Base-by-base conservation (phyloP, 2,888 invertebrate species). In the Scaptodrosophila latifasciaeformis region DNA sequence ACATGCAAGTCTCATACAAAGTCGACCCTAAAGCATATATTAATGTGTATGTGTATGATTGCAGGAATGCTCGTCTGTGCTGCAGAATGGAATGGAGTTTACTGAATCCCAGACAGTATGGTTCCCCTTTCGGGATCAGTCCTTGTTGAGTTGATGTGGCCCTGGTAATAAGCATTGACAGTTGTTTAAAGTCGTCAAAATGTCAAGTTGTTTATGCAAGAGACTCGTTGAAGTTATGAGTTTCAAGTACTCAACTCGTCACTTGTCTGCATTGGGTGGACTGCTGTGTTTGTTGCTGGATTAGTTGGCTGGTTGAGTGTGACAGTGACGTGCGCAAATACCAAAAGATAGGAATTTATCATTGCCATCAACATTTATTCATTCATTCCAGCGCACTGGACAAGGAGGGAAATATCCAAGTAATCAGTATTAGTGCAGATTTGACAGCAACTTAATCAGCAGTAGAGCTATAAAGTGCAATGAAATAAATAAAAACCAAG, bases 81-180 rank as follows among this genome's bases (percentile, higher is more conserved):
- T 19, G 12, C 6, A 34, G 34, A 4, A 34, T n/a, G n/a, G 12
- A 12, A 7, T 4, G 12, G n/a, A 34, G n/a, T n/a, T n/a, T n/a
- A n/a, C n/a, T n/a, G n/a, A n/a, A n/a, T n/a, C n/a, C n/a, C n/a
- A n/a, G n/a, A n/a, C n/a, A n/a, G n/a, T n/a, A n/a, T n/a, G n/a
- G n/a, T 34, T 12, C 34, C 34, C 12, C 34, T 34, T 34, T 12
- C 34, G 34, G 34, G 6, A 34, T 13, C 21, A 42, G n/a, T n/a
- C n/a, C n/a, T n/a, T n/a, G n/a, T n/a, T n/a, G 34, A 34, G 40
- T 45, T 37, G 24, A 31, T 29, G 15, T 46, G 34, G 30, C 29
- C 27, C 60, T 61, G 59, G 52, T 67, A 71, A 67, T 72, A 67
- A 75, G 56, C 75, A 75, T 75, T 69, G 71, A 67, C 71, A 75